Base-by-base conservation (phyloP, 2,797 vertebrate species). In the Enoplosus armatus region DNA sequence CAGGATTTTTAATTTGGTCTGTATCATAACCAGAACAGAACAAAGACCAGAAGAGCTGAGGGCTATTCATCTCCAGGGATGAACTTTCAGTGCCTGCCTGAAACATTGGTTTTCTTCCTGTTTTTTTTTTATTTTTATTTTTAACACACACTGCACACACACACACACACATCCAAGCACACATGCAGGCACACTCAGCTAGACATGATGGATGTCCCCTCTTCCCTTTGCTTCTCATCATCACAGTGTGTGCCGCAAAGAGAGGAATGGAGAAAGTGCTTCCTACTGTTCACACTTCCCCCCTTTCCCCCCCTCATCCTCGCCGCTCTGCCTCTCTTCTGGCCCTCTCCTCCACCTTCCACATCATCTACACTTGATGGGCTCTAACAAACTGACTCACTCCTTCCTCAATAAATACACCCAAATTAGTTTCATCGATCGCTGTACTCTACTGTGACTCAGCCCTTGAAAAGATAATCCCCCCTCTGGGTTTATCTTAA, bases 1-100 rank as follows among this genome's bases (percentile, higher is more conserved):
- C 87, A 87, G 66, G 83, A 80, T 90, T 93, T 94, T 92, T 93
- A 92, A 95, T 94, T 93, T 87, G 89, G 47, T 92, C 86, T 89
- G 85, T 85, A 90, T 89, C 84, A 81, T 76, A 89, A 82, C 85
- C 86, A 90, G 77, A 84, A 80, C 76, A 81, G 75, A 84, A 87
- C 79, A 87, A 75, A 84, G 67, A 83, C 16, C 72, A 88, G 85
- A 83, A 12, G 67, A 79, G 80, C 76, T 45, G 61, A 68, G 56
- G 53, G 80, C 85, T 78, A 91, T 93, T 90, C 88, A 92, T 94
- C 90, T 92, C 82, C 60, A 83, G 56, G 47, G 83, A 75, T 87
- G 80, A 90, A 90, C 88, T 91, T 90, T 89, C 81, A 69, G 70
- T 33, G 82, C 43, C 31, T 75, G 78, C 71, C 69, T 39, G 51